Evolutionary conservation across 2,113 vertebrate species (phyloP).

Genomic region (Alexandromys fortis): DNA sequence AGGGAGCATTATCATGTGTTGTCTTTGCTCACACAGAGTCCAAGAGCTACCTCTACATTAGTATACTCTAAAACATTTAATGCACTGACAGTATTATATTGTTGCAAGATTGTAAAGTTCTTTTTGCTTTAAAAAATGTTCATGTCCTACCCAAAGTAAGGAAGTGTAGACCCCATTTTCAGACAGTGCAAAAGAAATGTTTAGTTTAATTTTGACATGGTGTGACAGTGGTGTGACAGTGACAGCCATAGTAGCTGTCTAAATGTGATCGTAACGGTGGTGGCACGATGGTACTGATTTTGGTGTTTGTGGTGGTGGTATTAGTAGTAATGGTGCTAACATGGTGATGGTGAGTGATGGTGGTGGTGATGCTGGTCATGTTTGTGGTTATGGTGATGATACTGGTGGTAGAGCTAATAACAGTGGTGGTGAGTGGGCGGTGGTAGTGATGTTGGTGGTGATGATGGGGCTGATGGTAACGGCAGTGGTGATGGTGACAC

Average conservation of each 20-base stretch:
- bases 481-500: neutral
- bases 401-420: accelerated
- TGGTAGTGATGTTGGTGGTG: too few relatives aligned
- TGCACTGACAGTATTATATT: neutral
- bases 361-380: too few relatives aligned
- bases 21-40: neutral
- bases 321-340: too few relatives aligned
- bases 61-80: neutral
- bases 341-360: accelerated
- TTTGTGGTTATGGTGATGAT: too few relatives aligned
- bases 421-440: too few relatives aligned
- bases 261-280: neutral
- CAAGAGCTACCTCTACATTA: neutral
- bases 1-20: too few relatives aligned
- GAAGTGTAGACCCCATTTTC: neutral
- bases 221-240: too few relatives aligned
- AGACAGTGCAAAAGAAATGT: neutral
- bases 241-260: too few relatives aligned
- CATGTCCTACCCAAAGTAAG: neutral
- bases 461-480: accelerated
- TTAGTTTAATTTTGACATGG: neutral
- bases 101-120: neutral
- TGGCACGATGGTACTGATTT: neutral
- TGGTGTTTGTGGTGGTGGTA: neutral
- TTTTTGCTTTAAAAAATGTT: neutral